These are phyloP conservation scores for Oscheius sp. DNA, from an alignment of 2,888 invertebrate species.

Conservation along the genomic window DNA sequence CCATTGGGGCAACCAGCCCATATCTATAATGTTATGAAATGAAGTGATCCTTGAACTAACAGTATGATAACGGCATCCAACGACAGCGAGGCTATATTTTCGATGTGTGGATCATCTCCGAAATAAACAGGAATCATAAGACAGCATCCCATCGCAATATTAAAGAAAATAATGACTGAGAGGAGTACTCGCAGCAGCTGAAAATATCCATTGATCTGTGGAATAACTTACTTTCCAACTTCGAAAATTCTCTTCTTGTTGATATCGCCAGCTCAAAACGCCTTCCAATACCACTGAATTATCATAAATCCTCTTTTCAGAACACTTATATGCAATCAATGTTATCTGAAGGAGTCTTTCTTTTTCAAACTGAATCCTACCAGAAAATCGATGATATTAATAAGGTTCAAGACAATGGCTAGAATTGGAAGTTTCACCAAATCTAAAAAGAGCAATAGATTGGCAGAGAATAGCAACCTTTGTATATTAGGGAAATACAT, in stretches of 20 bases:
- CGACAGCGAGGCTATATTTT: conserved; percentile 3
- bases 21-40: background rate
- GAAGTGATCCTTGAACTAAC: background rate
- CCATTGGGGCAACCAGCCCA: background rate
- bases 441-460: background rate
- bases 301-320: background rate
- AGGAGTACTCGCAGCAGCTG: conserved; percentile 2
- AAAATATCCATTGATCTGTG: background rate
- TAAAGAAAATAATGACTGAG: conserved; percentile 1
- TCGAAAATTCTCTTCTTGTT: conserved; percentile 14
- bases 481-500: background rate
- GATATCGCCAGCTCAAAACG: conserved; percentile 18
- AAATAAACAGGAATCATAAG: background rate
- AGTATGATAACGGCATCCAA: background rate
- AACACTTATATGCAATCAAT: background rate
- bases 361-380: background rate
- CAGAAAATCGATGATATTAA: background rate
- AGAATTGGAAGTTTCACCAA: background rate
- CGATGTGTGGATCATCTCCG: background rate
- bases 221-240: conserved; percentile 10
- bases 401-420: background rate
- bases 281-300: conserved; percentile 4
- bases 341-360: background rate
- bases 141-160: conserved; percentile 1
- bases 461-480: background rate